Evolutionary conservation across 1,140 invertebrate genomes (phyloP).

Genomic region (Bilobella aurantiaca): DNA sequence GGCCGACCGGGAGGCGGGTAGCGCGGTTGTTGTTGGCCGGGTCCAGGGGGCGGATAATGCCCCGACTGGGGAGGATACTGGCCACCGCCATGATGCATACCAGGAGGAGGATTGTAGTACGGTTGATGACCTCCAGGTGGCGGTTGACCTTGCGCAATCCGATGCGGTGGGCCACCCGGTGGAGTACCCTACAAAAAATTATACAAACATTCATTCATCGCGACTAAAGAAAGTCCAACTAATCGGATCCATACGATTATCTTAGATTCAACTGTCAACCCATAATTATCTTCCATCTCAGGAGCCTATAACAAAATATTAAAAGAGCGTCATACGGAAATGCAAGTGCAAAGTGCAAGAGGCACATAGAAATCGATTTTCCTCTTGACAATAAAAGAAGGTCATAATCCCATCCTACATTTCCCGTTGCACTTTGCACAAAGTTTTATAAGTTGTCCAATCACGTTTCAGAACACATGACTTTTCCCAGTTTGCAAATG

Average conservation of each 20-base stretch:
- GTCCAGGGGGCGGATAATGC: slow-evolving; percentile 28
- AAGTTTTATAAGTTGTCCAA: too few species aligned
- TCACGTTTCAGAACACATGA: too few species aligned
- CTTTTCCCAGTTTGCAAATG: too few species aligned
- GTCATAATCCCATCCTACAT: neutral
- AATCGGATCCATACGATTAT: too few species aligned
- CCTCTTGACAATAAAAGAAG: neutral
- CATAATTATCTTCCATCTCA: too few species aligned
- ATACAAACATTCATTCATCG: neutral
- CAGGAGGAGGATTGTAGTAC: slow-evolving; percentile 20
- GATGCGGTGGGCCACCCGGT: slow-evolving; percentile 10
- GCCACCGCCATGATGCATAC: slow-evolving; percentile 40
- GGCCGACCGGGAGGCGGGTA: slow-evolving; percentile 1
- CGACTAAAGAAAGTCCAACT: neutral
- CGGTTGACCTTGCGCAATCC: slow-evolving; percentile 16
- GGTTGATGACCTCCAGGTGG: slow-evolving; percentile 20
- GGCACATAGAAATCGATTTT: neutral
- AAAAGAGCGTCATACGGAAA: neutral
- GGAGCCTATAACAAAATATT: too few species aligned
- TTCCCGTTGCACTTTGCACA: neutral
- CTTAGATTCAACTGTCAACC: too few species aligned
- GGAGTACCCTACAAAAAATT: slow-evolving; percentile 18
- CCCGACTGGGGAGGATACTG: slow-evolving; percentile 28
- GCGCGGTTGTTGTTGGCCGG: neutral
- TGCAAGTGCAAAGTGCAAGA: neutral